These are phyloP conservation scores for Autographa pulchrina DNA, from an alignment of 2,888 invertebrate species.

Conservation along the genomic window DNA sequence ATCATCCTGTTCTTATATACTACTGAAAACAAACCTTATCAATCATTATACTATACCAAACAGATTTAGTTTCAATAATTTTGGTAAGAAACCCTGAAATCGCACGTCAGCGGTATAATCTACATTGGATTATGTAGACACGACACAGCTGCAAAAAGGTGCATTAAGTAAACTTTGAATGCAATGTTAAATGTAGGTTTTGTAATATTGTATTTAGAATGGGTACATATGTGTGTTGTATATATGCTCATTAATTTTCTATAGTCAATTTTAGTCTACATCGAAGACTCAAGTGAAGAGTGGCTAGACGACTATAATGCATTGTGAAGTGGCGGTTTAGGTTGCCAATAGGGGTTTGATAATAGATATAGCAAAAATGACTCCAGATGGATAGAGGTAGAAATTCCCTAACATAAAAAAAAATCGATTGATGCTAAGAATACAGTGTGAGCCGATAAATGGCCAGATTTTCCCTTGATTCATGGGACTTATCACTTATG, in stretches of 20 bases:
- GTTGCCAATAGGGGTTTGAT: too few species aligned
- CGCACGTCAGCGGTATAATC: neutral
- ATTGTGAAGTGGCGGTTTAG: neutral
- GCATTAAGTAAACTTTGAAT: neutral
- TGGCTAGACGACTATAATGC: neutral
- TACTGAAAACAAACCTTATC: neutral
- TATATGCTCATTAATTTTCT: neutral
- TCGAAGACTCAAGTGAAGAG: neutral
- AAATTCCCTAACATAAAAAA: too few species aligned
- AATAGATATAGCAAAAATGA: too few species aligned
- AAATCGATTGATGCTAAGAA: too few species aligned
- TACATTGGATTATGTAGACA: neutral
- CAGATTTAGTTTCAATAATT: neutral
- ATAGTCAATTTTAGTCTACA: neutral
- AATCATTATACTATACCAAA: neutral
- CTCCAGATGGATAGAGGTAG: too few species aligned
- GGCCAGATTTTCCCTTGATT: too few species aligned
- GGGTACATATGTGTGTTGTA: neutral
- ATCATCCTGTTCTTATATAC: too few species aligned
- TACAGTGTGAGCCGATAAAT: too few species aligned
- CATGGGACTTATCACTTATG: too few species aligned
- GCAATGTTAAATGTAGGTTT: neutral
- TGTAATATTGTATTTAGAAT: neutral
- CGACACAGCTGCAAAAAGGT: constrained; percentile 2
- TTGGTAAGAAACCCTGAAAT: neutral